A percentile compares a stretch with the other conserved stretches of the same genome.
Evolutionary conservation across 2,113 vertebrate species (phyloP).

Genomic region (Uria lomvia): DNA sequence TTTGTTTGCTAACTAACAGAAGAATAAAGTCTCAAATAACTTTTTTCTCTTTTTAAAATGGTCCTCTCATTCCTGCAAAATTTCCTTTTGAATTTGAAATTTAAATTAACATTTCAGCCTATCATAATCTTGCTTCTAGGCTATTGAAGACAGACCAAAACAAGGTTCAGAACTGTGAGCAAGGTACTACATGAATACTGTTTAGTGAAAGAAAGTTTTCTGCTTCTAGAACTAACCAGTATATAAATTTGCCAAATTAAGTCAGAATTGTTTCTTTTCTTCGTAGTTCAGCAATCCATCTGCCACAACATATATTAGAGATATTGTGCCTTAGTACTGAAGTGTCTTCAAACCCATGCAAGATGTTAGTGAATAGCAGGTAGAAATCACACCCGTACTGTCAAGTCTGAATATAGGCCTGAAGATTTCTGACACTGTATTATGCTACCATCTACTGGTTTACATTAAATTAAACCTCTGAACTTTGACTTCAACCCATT

Average conservation of each 20-base stretch:
- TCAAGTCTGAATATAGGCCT: not conserved
- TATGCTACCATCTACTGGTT: slow-evolving; percentile 58
- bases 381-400: not conserved
- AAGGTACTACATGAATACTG: not conserved
- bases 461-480: not conserved
- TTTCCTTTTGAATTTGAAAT: not conserved
- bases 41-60: not conserved
- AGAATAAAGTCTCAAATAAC: not conserved
- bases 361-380: not conserved
- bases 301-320: not conserved
- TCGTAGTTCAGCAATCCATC: not conserved
- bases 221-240: not conserved
- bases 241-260: not conserved
- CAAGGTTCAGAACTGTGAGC: not conserved
- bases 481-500: not conserved
- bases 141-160: not conserved
- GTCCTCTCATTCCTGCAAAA: not conserved
- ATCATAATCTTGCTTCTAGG: not conserved
- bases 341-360: not conserved
- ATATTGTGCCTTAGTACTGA: not conserved
- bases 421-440: slow-evolving; percentile 7
- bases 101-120: not conserved
- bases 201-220: not conserved
- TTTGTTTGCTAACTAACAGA: not conserved
- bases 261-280: not conserved